Evolutionary conservation across 2,797 vertebrate genomes (phyloP).

Genomic region (Moxostoma hubbsi): DNA sequence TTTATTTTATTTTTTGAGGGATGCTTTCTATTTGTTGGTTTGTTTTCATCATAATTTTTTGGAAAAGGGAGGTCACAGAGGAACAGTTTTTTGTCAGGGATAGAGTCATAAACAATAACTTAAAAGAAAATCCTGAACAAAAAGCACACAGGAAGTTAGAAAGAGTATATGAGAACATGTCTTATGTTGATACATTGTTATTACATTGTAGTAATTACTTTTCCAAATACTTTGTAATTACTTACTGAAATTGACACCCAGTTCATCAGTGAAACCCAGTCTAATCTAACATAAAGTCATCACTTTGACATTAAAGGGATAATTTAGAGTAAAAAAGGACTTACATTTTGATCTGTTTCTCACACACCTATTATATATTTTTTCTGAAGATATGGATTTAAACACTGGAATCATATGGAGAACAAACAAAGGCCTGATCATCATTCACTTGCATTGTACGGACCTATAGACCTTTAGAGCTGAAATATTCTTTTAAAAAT

Average conservation of each 20-base stretch:
- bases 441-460: too few species aligned
- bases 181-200: too few species aligned
- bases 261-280: not conserved
- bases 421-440: too few species aligned
- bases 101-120: conserved; percentile 9
- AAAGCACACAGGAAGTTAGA: not conserved
- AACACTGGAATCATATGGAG: too few species aligned
- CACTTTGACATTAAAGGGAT: not conserved
- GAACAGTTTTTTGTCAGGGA: conserved; percentile 27
- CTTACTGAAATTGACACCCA: not conserved
- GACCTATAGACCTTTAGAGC: too few species aligned
- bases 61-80: conserved; percentile 12
- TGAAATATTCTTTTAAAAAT: too few species aligned
- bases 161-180: not conserved
- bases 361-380: too few species aligned
- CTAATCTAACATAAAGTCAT: too few species aligned
- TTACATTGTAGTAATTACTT: too few species aligned
- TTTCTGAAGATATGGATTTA: too few species aligned
- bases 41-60: conserved; percentile 35
- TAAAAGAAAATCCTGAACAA: conserved; percentile 13
- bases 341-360: not conserved
- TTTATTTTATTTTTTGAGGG: conserved; percentile 8
- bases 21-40: conserved; percentile 17
- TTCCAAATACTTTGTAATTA: too few species aligned
- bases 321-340: not conserved